Evolutionary conservation across 2,113 vertebrate species (phyloP).

Genomic region (Thunnus thynnus): DNA sequence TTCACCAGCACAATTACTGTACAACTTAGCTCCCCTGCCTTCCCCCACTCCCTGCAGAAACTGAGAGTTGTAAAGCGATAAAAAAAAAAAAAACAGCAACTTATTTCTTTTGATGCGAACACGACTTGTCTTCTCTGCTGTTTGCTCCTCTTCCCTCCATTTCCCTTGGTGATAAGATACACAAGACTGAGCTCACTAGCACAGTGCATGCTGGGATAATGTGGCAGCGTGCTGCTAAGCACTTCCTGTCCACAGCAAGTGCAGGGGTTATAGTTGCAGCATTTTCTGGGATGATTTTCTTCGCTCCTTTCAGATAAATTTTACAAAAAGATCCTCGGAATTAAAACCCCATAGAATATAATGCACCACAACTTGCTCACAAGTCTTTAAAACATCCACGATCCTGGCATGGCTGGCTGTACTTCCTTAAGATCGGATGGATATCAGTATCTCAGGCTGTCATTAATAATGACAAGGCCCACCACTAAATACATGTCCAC

Average conservation of each 20-base stretch:
- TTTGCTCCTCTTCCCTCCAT: slow-evolving; percentile 62
- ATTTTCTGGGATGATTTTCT: slow-evolving; percentile 7
- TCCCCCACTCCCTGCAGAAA: slow-evolving; percentile 22
- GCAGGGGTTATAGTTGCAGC: slow-evolving; percentile 1
- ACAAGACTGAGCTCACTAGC: slow-evolving; percentile 56
- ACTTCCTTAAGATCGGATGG: slow-evolving; percentile 87
- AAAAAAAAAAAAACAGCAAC: slow-evolving; percentile 1
- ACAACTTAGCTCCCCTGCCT: slow-evolving; percentile 52
- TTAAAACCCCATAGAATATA: not conserved
- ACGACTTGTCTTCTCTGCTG: slow-evolving; percentile 25
- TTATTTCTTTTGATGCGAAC: slow-evolving; percentile 33
- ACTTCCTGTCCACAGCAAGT: slow-evolving; percentile 66
- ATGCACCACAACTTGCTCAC: not conserved
- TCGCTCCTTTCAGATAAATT: slow-evolving; percentile 1
- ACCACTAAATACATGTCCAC: slow-evolving; percentile 90
- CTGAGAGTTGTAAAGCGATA: slow-evolving; percentile 23
- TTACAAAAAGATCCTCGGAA: not conserved
- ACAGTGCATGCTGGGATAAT: slow-evolving; percentile 73
- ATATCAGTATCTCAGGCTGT: slow-evolving; percentile 82
- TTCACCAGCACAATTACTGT: slow-evolving; percentile 77
- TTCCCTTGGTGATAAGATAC: slow-evolving; percentile 67
- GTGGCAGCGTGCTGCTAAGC: slow-evolving; percentile 63
- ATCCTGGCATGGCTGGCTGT: not conserved
- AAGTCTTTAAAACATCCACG: not conserved
- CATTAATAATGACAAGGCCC: slow-evolving; percentile 90